Percentiles rank a stretch among this genome's conserved stretches.
These are phyloP conservation scores for Alcedo atthis DNA, from an alignment of 2,797 vertebrate genomes.

Conservation along the genomic window DNA sequence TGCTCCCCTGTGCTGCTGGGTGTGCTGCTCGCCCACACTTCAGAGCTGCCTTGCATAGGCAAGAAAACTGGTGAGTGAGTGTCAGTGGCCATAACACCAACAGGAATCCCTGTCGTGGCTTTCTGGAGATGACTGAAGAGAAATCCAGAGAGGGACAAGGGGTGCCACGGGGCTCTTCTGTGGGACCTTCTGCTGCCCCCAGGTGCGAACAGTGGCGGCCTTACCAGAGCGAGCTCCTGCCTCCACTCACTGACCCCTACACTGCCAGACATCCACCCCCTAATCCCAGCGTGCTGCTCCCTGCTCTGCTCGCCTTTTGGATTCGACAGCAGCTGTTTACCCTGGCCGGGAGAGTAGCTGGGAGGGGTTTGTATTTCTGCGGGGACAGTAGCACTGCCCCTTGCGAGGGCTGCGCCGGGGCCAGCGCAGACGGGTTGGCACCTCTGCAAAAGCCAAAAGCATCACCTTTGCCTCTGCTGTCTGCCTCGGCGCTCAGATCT, in stretches of 20 bases:
- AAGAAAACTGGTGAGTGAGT: background rate
- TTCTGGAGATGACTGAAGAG: background rate
- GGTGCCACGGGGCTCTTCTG: background rate
- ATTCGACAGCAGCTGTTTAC: background rate
- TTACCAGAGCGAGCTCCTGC: background rate
- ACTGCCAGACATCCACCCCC: background rate
- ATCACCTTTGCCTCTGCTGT: conserved; percentile 55
- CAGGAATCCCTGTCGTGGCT: background rate
- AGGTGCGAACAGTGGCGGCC: background rate
- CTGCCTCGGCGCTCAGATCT: conserved; percentile 36
- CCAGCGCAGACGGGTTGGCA: conserved; percentile 11
- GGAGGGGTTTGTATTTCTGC: background rate
- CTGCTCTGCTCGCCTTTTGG: background rate
- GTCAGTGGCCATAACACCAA: background rate
- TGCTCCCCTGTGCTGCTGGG: background rate
- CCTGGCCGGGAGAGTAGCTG: background rate
- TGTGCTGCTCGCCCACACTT: background rate
- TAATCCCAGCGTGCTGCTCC: background rate
- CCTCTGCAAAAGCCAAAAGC: conserved; percentile 20
- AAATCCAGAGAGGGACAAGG: background rate
- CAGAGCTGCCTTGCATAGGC: background rate
- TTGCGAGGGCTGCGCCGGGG: accelerated
- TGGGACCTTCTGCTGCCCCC: background rate
- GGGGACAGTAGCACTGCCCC: background rate
- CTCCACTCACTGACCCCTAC: background rate